Conservation (phyloP, 2,888 invertebrate genomes). For the Psylliodes chrysocephalus region DNA sequence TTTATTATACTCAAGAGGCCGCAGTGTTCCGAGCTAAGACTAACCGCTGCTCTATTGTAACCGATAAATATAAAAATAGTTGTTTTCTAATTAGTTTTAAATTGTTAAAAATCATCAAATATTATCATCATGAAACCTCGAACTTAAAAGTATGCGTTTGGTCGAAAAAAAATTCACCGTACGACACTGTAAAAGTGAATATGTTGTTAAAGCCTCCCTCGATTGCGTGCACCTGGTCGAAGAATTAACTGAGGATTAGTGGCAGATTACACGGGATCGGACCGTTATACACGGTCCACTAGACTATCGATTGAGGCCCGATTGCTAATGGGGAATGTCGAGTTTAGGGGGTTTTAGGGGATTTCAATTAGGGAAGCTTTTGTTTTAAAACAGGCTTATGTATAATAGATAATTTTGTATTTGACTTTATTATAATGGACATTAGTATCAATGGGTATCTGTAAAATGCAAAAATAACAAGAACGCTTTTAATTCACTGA, state of each 20-base stretch:
- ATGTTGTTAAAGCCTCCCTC: slow-evolving; percentile 96
- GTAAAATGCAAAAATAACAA: too few relatives aligned
- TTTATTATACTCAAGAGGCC: too few relatives aligned
- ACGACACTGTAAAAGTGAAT: slow-evolving; percentile 95
- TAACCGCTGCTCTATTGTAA: too few relatives aligned
- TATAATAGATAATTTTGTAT: not conserved
- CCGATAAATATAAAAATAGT: too few relatives aligned
- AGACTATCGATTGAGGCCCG: slow-evolving; percentile 16
- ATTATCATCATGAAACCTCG: too few relatives aligned
- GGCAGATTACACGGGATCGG: slow-evolving; percentile 25
- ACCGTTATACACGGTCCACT: slow-evolving; percentile 1
- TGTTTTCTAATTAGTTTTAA: too few relatives aligned
- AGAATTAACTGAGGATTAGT: slow-evolving; percentile 21
- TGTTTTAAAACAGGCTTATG: not conserved
- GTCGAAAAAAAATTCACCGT: too few relatives aligned
- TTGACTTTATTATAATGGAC: not conserved
- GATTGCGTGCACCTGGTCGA: slow-evolving; percentile 67
- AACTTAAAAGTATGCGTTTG: too few relatives aligned
- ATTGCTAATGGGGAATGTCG: slow-evolving; percentile 17
- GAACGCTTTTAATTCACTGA: too few relatives aligned
- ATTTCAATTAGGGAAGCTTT: slow-evolving; percentile 15
- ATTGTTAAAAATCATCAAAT: too few relatives aligned
- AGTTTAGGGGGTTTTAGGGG: slow-evolving; percentile 16
- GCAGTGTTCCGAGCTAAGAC: too few relatives aligned
- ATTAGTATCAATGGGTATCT: too few relatives aligned